Evolutionary conservation across 2,113 vertebrate species (phyloP).

Genomic region (Pelecanoides urinatrix): DNA sequence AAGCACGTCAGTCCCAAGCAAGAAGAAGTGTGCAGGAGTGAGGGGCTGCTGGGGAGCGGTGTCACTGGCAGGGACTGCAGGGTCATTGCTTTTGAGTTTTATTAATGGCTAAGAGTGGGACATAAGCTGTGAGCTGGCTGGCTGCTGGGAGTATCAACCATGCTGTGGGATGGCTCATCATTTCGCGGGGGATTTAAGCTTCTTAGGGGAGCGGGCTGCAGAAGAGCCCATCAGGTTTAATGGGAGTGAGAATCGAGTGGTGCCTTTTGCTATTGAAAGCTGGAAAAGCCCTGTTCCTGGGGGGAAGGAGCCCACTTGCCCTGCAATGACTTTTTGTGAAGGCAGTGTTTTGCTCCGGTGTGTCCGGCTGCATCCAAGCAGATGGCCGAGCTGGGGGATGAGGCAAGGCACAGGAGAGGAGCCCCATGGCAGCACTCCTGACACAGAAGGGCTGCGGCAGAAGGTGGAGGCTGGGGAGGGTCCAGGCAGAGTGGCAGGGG

Average conservation of each 20-base stretch:
- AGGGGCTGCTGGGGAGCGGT: neutral
- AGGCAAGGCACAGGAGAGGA: neutral
- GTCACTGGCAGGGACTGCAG: neutral
- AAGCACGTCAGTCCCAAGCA: neutral
- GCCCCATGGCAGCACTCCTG: neutral
- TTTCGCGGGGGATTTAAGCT: neutral
- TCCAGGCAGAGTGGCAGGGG: neutral
- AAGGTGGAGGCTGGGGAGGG: neutral
- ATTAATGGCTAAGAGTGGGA: neutral
- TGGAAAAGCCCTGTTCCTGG: neutral
- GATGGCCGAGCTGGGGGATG: neutral
- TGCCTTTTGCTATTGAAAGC: neutral
- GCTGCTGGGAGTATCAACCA: neutral
- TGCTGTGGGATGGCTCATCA: neutral
- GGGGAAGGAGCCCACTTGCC: neutral
- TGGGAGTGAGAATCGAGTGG: neutral
- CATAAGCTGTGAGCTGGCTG: rapidly evolving
- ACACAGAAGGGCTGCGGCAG: neutral
- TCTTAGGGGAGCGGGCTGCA: neutral
- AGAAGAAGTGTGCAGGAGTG: neutral
- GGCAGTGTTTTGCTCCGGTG: neutral
- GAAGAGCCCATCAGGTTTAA: neutral
- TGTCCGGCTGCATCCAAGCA: neutral
- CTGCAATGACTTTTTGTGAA: neutral
- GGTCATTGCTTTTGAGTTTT: neutral